A percentile compares a stretch with the other conserved stretches of the same genome.
These are phyloP conservation scores for Drosophila formosana DNA, from an alignment of 2,888 invertebrate species.

Conservation along the genomic window DNA sequence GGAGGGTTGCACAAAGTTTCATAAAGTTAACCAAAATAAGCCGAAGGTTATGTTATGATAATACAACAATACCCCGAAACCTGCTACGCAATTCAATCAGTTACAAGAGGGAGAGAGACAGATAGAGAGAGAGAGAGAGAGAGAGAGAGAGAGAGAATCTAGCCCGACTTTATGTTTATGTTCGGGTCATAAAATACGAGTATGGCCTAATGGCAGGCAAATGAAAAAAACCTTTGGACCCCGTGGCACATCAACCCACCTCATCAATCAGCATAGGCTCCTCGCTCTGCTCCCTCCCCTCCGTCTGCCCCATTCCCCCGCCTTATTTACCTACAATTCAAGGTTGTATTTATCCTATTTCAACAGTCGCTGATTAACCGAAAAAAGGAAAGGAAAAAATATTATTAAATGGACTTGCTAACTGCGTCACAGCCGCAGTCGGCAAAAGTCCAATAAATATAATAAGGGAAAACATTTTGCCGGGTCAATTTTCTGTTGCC, in stretches of 20 bases:
- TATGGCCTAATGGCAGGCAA: conserved; percentile 40
- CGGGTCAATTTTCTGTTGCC: conserved; percentile 12
- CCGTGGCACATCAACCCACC: conserved; percentile 4
- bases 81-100: conserved; percentile 56
- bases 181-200: conserved; percentile 37
- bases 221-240: conserved; percentile 36
- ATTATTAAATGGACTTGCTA: conserved; percentile 25
- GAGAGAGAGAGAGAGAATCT: conserved; percentile 14
- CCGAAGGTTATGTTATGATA: conserved; percentile 63
- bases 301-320: conserved; percentile 4
- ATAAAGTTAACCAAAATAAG: conserved; percentile 60
- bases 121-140: not conserved
- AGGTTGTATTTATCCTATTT: conserved; percentile 56
- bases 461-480: conserved; percentile 15
- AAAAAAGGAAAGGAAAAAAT: conserved; percentile 10
- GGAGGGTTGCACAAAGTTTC: conserved; percentile 32
- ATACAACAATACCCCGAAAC: conserved; percentile 28
- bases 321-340: conserved; percentile 40
- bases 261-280: conserved; percentile 33
- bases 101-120: not conserved
- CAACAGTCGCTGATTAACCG: conserved; percentile 40
- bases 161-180: conserved; percentile 36
- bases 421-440: conserved; percentile 55
- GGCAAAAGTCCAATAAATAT: not conserved
- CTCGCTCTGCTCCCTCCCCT: not conserved